Base-by-base conservation (phyloP, 2,888 invertebrate genomes). In the Pogonocherus hispidulus region DNA sequence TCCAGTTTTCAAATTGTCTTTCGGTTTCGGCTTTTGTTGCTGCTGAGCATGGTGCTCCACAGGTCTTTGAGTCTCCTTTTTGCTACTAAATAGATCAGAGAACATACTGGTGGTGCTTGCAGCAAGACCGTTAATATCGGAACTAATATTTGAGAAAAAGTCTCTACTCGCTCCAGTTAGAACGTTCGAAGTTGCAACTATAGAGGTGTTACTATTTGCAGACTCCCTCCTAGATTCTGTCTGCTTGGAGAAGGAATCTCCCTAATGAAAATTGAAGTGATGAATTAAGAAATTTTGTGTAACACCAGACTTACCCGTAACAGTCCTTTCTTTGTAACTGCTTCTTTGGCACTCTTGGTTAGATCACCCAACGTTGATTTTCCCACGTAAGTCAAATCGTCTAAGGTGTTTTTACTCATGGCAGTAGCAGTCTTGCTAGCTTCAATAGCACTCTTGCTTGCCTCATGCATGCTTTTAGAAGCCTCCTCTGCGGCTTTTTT, bases 81-180 rank as follows among this genome's bases (percentile, higher is more conserved):
- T 91, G 41, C 87, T 88, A 84, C 97, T 96, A 84, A 98, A 97
- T 78, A 98, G 90, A 84, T 96, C 98, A 63, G 96, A 96, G 83
- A 98, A 95, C 91, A 98, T 97, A 84, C 92, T 96, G 14, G 95
- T 92, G 0, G 97, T 97, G 73, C 97, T 96, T 0, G 96, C 94
- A 18, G 98, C 97, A 55, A 97, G 90, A 5, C 96, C 96, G 83
- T 96, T 97, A 63, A 98, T 89, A 84, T 98, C 98, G 27, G 92
- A 95, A 81, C 96, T 95, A 82, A 98, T 94, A 80, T 95, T 93
- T 69, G 96, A 92, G 86, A 98, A 93, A 87, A 97, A 94, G 86
- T 94, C 93, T 60, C 94, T 88, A 56, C 93, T 91, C 14, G 92
- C 91, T 1, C 89, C 87, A 3, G 91, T 87, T 70, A 95, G 85